A percentile compares a stretch with the other conserved stretches of the same genome.
These are phyloP conservation scores for Nothoprocta pentlandii DNA, from an alignment of 2,113 vertebrate species.

Conservation along the genomic window DNA sequence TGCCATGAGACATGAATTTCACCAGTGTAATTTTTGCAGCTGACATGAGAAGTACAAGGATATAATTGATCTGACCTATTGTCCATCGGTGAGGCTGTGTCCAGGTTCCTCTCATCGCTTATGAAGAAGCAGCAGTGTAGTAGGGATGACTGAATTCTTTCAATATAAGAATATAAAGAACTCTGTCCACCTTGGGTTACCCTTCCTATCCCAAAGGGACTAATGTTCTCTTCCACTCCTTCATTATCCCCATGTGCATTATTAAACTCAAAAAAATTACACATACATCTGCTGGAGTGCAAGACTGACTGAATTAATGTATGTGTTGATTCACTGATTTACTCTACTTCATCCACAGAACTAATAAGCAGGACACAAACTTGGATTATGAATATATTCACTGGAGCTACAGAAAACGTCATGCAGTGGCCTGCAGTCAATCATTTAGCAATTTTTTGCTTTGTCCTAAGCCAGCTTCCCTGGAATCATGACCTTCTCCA, in stretches of 20 bases:
- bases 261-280: neutral
- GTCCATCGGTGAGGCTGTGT: neutral
- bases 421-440: neutral
- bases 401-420: neutral
- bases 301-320: neutral
- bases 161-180: neutral
- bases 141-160: neutral
- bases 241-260: neutral
- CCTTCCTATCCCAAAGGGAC: neutral
- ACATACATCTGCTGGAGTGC: neutral
- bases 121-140: neutral
- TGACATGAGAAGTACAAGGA: neutral
- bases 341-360: neutral
- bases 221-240: neutral
- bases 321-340: neutral
- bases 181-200: neutral
- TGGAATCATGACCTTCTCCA: neutral
- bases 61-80: neutral
- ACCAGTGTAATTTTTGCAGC: neutral
- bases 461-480: neutral
- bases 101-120: neutral
- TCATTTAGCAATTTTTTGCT: neutral
- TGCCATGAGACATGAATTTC: neutral
- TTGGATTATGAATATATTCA: accelerated
- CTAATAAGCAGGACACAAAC: neutral